These are phyloP conservation scores for Temnothorax ravouxi DNA, from an alignment of 2,888 invertebrate species.

Conservation along the genomic window DNA sequence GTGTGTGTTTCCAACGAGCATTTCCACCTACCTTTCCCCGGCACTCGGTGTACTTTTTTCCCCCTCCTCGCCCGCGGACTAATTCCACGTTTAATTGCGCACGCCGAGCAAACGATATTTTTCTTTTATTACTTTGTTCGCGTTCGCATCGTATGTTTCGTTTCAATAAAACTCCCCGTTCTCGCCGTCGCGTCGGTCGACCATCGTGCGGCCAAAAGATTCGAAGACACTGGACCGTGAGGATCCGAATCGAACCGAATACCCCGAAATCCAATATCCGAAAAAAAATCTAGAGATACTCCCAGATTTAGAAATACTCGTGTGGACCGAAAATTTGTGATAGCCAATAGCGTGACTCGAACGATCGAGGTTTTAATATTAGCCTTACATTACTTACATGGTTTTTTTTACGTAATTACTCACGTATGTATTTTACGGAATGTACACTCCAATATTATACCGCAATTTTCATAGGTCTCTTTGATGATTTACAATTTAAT, in stretches of 20 bases:
- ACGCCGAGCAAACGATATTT: conserved; percentile 46
- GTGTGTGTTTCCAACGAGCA: conserved; percentile 32
- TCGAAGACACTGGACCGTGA: conserved; percentile 12
- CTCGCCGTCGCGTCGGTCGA: conserved; percentile 6
- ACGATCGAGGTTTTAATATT: background rate
- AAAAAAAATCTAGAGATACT: background rate
- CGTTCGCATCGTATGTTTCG: conserved; percentile 56
- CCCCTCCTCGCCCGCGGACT: conserved; percentile 40
- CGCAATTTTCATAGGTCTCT: background rate
- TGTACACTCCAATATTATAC: background rate
- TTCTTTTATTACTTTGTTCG: conserved; percentile 58
- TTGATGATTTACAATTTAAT: background rate
- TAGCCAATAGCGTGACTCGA: background rate
- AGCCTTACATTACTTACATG: background rate
- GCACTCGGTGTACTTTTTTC: conserved; percentile 30
- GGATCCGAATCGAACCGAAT: conserved; percentile 19
- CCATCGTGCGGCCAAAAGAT: background rate
- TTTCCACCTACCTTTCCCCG: conserved; percentile 17
- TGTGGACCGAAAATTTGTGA: background rate
- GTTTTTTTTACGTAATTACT: background rate
- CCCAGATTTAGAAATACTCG: background rate
- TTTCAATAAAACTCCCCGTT: conserved; percentile 58
- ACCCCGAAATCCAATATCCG: background rate
- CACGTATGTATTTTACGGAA: background rate
- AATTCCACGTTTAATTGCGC: conserved; percentile 65